These are phyloP conservation scores for Temnothorax unifasciatus DNA, from an alignment of 2,888 invertebrate genomes.

Conservation along the genomic window DNA sequence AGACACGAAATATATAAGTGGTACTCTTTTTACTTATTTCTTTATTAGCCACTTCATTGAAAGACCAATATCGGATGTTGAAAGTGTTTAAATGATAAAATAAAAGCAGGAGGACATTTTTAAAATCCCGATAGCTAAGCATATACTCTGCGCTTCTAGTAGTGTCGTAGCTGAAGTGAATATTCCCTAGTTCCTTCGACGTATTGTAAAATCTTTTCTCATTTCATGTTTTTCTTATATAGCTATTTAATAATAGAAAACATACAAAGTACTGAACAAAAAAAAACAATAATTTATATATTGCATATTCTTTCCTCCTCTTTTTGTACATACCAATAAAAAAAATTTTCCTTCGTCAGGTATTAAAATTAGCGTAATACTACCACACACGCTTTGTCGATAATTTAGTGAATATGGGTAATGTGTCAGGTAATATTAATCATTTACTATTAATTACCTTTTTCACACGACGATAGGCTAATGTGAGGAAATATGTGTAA, in stretches of 20 bases:
- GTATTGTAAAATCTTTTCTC: constrained; percentile 64
- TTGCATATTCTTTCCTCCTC: constrained; percentile 70
- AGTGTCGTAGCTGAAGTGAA: constrained; percentile 71
- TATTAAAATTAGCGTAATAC: constrained; percentile 75
- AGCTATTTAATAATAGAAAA: constrained; percentile 70
- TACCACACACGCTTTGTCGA: constrained; percentile 66
- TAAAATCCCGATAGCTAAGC: constrained; percentile 73
- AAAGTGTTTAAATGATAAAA: constrained; percentile 74
- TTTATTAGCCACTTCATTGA: constrained; percentile 71
- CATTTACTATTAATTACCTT: constrained; percentile 56
- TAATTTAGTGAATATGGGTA: constrained; percentile 67
- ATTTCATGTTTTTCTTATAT: constrained; percentile 67
- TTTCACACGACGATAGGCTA: constrained; percentile 54
- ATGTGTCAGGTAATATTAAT: constrained; percentile 50
- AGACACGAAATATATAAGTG: constrained; percentile 70
- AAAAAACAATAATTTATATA: constrained; percentile 77
- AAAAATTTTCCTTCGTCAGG: constrained; percentile 70
- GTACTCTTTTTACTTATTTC: constrained; percentile 71
- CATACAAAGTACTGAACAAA: constrained; percentile 67
- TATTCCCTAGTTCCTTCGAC: constrained; percentile 71
- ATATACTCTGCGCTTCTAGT: constrained; percentile 75
- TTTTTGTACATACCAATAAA: constrained; percentile 75
- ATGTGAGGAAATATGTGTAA: constrained; percentile 56
- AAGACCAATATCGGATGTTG: constrained; percentile 75
- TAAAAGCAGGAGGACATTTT: constrained; percentile 73